A percentile compares a stretch with the other conserved stretches of the same genome.
These are phyloP conservation scores for Actenoides hombroni DNA, from an alignment of 2,113 vertebrate genomes.

Conservation along the genomic window DNA sequence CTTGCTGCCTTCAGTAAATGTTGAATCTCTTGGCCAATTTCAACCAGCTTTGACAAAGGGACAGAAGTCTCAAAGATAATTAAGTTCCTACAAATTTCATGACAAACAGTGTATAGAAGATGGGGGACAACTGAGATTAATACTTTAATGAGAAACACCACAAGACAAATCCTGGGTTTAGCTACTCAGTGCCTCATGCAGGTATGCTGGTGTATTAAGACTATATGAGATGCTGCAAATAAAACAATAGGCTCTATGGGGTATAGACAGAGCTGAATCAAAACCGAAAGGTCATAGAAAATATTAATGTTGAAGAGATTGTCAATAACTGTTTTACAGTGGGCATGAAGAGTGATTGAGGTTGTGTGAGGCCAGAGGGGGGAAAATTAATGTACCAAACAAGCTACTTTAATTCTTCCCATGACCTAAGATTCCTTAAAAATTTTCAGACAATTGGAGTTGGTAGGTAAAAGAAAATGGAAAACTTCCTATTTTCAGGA, in stretches of 20 bases:
- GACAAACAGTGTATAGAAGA: background rate
- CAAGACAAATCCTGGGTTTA: background rate
- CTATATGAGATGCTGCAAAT: background rate
- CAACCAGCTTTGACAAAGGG: background rate
- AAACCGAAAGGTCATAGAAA: background rate
- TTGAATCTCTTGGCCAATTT: background rate
- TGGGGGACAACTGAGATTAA: background rate
- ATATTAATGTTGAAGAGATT: background rate
- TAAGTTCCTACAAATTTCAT: background rate
- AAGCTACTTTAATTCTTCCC: background rate
- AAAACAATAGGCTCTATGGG: background rate
- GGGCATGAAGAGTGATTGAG: background rate
- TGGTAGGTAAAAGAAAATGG: background rate
- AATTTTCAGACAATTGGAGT: background rate
- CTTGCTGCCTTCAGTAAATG: background rate
- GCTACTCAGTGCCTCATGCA: background rate
- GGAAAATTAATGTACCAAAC: background rate
- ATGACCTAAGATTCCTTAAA: background rate
- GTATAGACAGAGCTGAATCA: background rate
- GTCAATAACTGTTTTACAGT: background rate
- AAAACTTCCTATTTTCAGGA: background rate
- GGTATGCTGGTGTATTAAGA: background rate
- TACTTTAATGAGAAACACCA: background rate
- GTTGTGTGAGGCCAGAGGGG: rapidly evolving
- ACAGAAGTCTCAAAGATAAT: background rate